phyloP scores from a whole-genome alignment of 2,888 invertebrate species.

The Nomada ruficornis region DNA sequence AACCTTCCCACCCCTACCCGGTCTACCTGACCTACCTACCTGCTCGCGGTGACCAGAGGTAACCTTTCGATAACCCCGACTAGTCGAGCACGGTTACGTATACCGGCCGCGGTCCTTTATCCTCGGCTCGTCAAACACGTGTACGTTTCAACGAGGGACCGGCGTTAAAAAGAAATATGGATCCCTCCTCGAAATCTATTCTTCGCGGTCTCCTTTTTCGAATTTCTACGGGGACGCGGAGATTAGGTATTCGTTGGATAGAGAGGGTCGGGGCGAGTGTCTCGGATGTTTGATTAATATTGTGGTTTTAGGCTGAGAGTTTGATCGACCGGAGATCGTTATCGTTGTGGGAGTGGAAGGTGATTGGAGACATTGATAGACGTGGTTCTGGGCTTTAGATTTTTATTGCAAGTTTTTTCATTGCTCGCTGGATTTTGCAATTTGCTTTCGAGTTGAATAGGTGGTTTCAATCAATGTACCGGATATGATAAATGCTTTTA shows the following conservation, averaged over 20 bases:
- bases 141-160: slow-evolving; percentile 49
- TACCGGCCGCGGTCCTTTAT: slow-evolving; percentile 28
- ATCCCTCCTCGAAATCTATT: slow-evolving; percentile 27
- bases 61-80: slow-evolving; percentile 28
- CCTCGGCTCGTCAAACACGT: slow-evolving; percentile 57
- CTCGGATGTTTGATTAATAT: slow-evolving; percentile 17
- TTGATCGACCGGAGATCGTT: not conserved
- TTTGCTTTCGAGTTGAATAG: too few relatives aligned
- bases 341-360: not conserved
- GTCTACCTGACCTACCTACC: slow-evolving; percentile 61
- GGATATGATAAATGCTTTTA: too few relatives aligned
- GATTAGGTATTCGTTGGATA: not conserved
- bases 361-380: too few relatives aligned
- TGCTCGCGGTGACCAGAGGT: slow-evolving; percentile 17
- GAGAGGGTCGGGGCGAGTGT: too few relatives aligned
- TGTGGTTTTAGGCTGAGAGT: not conserved
- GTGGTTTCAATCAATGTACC: too few relatives aligned
- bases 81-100: slow-evolving; percentile 18
- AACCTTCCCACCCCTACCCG: slow-evolving; percentile 64
- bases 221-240: not conserved
- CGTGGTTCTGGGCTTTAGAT: too few relatives aligned
- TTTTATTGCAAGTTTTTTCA: too few relatives aligned
- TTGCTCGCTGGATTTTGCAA: too few relatives aligned
- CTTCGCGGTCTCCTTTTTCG: not conserved
- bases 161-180: slow-evolving; percentile 59